Conservation (phyloP, 2,797 vertebrate species). For the Hippocampus kuda region DNA sequence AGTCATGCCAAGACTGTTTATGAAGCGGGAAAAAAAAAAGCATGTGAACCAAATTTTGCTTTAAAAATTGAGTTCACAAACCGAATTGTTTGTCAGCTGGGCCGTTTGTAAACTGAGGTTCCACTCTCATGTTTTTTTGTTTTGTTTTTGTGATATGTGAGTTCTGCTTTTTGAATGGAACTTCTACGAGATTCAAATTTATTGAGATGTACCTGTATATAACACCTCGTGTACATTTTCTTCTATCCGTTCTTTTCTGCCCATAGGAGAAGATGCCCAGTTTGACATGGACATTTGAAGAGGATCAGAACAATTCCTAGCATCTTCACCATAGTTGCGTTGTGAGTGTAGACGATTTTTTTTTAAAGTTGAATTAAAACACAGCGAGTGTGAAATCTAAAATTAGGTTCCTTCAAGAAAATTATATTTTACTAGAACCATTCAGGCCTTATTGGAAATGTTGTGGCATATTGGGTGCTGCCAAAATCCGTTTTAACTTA, state of each 20-base stretch:
- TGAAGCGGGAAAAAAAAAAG: too few relatives aligned
- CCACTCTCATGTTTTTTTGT: too few relatives aligned
- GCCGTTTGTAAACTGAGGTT: too few relatives aligned
- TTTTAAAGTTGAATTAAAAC: not conserved
- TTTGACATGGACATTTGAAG: constrained; percentile 72
- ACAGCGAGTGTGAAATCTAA: not conserved
- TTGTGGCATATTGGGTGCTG: not conserved
- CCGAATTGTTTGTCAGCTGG: not conserved
- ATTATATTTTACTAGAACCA: not conserved
- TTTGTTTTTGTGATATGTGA: too few relatives aligned
- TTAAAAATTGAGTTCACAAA: too few relatives aligned
- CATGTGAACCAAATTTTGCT: too few relatives aligned
- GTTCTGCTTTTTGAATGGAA: too few relatives aligned
- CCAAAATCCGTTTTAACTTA: not conserved
- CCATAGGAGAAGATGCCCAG: constrained; percentile 59
- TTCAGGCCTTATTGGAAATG: not conserved
- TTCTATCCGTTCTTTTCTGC: not conserved
- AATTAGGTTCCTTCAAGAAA: not conserved
- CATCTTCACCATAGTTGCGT: not conserved
- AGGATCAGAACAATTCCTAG: constrained; percentile 11
- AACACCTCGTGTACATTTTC: not conserved
- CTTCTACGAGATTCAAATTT: not conserved
- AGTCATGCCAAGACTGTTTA: too few relatives aligned
- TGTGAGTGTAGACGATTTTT: not conserved
- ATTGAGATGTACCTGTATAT: not conserved